Evolutionary conservation across 2,113 vertebrate species (phyloP).

Genomic region (Brachyhypopomus gauderio): DNA sequence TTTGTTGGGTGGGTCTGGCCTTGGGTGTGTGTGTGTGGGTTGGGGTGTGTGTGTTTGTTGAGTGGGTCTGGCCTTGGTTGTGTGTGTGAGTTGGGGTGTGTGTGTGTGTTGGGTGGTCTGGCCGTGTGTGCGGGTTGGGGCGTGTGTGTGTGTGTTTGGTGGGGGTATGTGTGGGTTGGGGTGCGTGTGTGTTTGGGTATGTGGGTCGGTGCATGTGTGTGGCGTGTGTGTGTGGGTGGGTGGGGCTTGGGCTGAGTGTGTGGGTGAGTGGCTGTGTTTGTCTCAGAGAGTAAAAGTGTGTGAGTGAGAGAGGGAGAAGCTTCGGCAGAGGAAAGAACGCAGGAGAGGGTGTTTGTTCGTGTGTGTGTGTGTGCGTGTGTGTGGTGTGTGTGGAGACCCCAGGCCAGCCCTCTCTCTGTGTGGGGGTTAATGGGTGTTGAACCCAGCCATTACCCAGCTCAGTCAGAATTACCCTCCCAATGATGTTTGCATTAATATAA

Average conservation of each 20-base stretch:
- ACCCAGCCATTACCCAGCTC: slow-evolving; percentile 99
- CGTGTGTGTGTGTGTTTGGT: slow-evolving; percentile 1
- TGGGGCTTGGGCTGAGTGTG: neutral
- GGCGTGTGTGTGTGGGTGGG: neutral
- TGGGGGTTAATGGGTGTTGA: slow-evolving; percentile 99
- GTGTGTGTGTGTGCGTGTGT: slow-evolving; percentile 77
- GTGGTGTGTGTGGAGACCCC: slow-evolving; percentile 84
- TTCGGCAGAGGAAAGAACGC: neutral
- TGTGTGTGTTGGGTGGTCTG: neutral
- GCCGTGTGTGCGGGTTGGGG: too few species aligned
- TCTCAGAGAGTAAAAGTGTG: slow-evolving; percentile 61
- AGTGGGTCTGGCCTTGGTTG: neutral
- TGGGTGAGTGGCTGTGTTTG: neutral
- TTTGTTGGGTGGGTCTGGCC: too few species aligned
- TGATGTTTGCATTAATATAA: slow-evolving; percentile 99
- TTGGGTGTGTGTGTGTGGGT: too few species aligned
- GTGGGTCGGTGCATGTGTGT: neutral
- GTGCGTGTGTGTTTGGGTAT: too few species aligned
- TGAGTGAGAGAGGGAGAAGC: slow-evolving; percentile 16
- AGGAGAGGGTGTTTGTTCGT: slow-evolving; percentile 64
- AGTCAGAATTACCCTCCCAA: slow-evolving; percentile 99
- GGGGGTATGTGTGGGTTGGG: neutral
- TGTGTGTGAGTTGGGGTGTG: too few species aligned
- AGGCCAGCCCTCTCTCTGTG: slow-evolving; percentile 92
- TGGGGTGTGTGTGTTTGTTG: too few species aligned